Conservation (phyloP, 2,888 invertebrate species). For the Luperina nickerlii region DNA sequence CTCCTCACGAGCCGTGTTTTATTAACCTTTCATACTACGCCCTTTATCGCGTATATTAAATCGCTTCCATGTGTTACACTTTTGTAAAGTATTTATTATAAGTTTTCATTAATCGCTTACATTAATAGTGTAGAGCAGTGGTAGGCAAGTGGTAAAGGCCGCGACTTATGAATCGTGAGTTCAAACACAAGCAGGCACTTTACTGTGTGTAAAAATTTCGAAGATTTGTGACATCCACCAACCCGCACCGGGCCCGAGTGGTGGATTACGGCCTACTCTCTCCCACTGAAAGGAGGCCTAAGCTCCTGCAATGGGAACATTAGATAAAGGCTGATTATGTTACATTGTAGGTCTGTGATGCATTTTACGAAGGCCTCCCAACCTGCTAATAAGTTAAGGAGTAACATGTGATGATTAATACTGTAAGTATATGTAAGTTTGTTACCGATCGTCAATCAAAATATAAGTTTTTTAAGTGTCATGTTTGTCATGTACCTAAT, state of each 20-base stretch:
- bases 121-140: not conserved
- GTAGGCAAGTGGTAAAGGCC: not conserved
- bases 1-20: constrained; percentile 79
- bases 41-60: constrained; percentile 80
- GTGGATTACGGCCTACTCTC: not conserved
- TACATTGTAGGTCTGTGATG: not conserved
- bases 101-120: constrained; percentile 61
- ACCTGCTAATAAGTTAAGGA: not conserved
- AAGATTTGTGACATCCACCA: not conserved
- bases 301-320: not conserved
- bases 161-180: not conserved
- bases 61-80: constrained; percentile 81
- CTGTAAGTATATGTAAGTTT: not conserved
- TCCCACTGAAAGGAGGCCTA: not conserved
- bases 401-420: not conserved
- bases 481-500: not conserved
- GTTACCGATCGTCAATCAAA: too few relatives aligned
- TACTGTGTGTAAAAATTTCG: not conserved
- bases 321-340: not conserved
- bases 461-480: too few relatives aligned
- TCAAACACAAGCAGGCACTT: not conserved
- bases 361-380: not conserved
- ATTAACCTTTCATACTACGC: constrained; percentile 83
- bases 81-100: constrained; percentile 73
- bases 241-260: not conserved